Evolutionary conservation across 2,888 invertebrate species (phyloP).

Genomic region (Drosophila siamana): DNA sequence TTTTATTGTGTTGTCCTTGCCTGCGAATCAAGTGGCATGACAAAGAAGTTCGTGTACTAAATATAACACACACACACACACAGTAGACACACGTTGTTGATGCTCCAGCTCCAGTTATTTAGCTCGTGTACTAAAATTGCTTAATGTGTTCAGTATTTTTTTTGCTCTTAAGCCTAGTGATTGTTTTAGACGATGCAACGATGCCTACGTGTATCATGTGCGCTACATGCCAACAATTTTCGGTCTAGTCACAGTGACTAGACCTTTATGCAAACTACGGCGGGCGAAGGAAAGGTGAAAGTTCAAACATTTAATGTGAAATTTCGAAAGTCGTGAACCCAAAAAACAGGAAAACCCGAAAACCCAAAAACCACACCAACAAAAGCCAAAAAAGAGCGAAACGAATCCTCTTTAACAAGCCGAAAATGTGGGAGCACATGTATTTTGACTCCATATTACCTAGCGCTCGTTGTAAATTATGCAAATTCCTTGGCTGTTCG

Average conservation of each 20-base stretch:
- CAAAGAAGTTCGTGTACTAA: not conserved
- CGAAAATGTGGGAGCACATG: constrained; percentile 56
- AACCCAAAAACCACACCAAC: constrained; percentile 6
- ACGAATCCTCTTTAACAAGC: not conserved
- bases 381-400: constrained; percentile 1
- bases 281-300: no score
- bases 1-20: not conserved
- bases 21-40: not conserved
- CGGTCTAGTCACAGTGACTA: not conserved
- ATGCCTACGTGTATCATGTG: not conserved
- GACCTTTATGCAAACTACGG: not conserved
- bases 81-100: not conserved
- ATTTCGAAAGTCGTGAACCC: constrained; percentile 8
- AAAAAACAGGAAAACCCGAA: constrained; percentile 21
- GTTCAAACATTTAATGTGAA: constrained; percentile 46
- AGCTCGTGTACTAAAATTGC: not conserved
- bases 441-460: constrained; percentile 64
- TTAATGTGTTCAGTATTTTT: no score
- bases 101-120: not conserved
- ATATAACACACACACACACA: no score
- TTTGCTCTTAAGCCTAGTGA: not conserved
- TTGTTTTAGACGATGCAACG: constrained; percentile 1
- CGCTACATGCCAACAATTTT: not conserved
- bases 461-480: constrained; percentile 69
- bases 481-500: constrained; percentile 52